Percentiles rank a stretch among this genome's conserved stretches.
These are phyloP conservation scores for Escarpia spicata DNA, from an alignment of 2,888 invertebrate species.

Conservation along the genomic window DNA sequence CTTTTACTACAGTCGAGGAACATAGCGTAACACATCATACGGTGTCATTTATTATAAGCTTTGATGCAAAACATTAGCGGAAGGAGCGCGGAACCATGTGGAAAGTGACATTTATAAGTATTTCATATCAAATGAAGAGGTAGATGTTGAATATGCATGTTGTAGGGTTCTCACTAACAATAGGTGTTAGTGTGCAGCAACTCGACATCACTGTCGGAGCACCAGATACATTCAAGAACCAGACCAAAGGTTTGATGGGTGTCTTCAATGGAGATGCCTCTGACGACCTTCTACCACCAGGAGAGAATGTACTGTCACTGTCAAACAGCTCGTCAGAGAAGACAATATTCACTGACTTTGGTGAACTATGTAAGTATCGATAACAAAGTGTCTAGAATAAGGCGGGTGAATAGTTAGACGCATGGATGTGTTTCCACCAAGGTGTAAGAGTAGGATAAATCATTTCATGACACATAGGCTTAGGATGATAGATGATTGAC, in stretches of 20 bases:
- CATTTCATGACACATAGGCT: too few relatives aligned
- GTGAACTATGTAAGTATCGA: conserved; percentile 20
- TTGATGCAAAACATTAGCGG: background rate
- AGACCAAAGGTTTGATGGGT: conserved; percentile 18
- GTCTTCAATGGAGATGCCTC: conserved; percentile 22
- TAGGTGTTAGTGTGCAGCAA: background rate
- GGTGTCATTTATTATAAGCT: too few relatives aligned
- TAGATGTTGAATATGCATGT: background rate
- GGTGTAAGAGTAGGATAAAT: too few relatives aligned
- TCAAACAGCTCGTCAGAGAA: conserved; percentile 17
- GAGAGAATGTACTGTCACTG: background rate
- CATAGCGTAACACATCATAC: too few relatives aligned
- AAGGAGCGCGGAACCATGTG: background rate
- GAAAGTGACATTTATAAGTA: background rate
- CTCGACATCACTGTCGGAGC: conserved; percentile 7
- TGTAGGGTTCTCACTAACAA: conserved; percentile 4
- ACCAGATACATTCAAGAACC: conserved; percentile 5
- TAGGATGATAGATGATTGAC: too few relatives aligned
- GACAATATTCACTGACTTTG: conserved; percentile 19
- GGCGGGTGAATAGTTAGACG: too few relatives aligned
- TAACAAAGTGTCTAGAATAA: too few relatives aligned
- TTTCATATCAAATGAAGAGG: background rate
- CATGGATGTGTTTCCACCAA: too few relatives aligned
- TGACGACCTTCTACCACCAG: conserved; percentile 7
- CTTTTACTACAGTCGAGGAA: too few relatives aligned